Evolutionary conservation across 1,140 invertebrate species (phyloP).

Genomic region (Cyrtorhinus lividipennis): DNA sequence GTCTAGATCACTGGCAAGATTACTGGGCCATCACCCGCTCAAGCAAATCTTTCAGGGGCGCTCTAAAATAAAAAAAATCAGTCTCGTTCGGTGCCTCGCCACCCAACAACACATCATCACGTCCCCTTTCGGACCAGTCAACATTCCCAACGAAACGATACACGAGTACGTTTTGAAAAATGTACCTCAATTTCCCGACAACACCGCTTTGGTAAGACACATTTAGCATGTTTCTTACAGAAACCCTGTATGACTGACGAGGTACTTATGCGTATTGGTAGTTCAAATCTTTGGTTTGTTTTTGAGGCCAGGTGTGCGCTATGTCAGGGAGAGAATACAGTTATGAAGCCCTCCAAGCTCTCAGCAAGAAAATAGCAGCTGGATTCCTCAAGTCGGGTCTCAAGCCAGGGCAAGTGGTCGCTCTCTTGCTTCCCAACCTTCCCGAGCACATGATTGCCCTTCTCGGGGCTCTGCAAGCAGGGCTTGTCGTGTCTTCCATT

Average conservation of each 20-base stretch:
- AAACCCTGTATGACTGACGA: too few relatives aligned
- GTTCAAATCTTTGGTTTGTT: too few relatives aligned
- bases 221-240: constrained; percentile 19
- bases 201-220: constrained; percentile 40
- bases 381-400: constrained; percentile 49
- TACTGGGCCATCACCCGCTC: neutral
- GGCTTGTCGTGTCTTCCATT: constrained; percentile 53
- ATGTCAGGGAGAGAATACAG: constrained; percentile 54
- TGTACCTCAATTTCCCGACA: constrained; percentile 41
- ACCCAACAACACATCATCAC: constrained; percentile 11
- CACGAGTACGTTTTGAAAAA: constrained; percentile 49
- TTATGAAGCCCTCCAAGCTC: constrained; percentile 45
- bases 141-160: constrained; percentile 38
- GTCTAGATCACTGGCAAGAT: neutral
- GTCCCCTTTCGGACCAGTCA: constrained; percentile 33
- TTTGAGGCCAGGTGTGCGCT: constrained; percentile 45
- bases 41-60: neutral
- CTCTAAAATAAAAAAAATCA: neutral
- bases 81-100: neutral
- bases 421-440: constrained; percentile 56
- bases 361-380: constrained; percentile 47
- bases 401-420: constrained; percentile 50
- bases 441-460: constrained; percentile 55
- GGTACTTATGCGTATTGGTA: too few relatives aligned
- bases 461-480: constrained; percentile 51